phyloP scores from a whole-genome alignment of 2,797 vertebrate genomes.

The Denticeps clupeoides region DNA sequence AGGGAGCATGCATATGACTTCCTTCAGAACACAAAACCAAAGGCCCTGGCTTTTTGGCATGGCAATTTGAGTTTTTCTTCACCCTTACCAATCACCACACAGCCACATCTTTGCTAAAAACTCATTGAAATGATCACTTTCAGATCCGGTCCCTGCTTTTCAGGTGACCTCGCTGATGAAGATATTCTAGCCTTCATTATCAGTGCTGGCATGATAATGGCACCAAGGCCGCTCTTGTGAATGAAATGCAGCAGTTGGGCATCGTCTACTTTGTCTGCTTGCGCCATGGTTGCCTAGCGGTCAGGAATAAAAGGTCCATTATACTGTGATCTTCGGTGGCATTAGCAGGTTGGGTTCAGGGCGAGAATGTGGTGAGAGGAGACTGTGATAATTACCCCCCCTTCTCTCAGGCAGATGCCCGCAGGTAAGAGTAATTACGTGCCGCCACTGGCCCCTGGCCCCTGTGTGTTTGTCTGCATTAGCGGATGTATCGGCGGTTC shows the following conservation, averaged over 20 bases:
- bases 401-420: constrained; percentile 51
- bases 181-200: constrained; percentile 6
- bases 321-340: constrained; percentile 30
- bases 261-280: no score
- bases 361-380: constrained; percentile 28
- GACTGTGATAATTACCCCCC: constrained; percentile 53
- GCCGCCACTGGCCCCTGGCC: constrained; percentile 40
- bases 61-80: no score
- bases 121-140: no score
- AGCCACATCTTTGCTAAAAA: no score
- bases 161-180: constrained; percentile 7
- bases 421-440: constrained; percentile 61
- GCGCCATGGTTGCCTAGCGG: no score
- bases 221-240: constrained; percentile 11
- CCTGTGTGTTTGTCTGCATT: constrained; percentile 39
- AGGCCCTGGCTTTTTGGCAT: no score
- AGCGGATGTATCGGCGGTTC: constrained; percentile 83
- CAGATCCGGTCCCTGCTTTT: no score
- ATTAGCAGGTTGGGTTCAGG: constrained; percentile 22
- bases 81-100: no score
- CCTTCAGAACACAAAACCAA: no score
- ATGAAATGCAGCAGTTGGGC: no score
- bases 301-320: constrained; percentile 31
- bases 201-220: constrained; percentile 1
- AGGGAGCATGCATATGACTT: no score